A percentile compares a stretch with the other conserved stretches of the same genome.
Evolutionary conservation across 1,140 invertebrate genomes (phyloP).

Genomic region (Drosophila navojoa): DNA sequence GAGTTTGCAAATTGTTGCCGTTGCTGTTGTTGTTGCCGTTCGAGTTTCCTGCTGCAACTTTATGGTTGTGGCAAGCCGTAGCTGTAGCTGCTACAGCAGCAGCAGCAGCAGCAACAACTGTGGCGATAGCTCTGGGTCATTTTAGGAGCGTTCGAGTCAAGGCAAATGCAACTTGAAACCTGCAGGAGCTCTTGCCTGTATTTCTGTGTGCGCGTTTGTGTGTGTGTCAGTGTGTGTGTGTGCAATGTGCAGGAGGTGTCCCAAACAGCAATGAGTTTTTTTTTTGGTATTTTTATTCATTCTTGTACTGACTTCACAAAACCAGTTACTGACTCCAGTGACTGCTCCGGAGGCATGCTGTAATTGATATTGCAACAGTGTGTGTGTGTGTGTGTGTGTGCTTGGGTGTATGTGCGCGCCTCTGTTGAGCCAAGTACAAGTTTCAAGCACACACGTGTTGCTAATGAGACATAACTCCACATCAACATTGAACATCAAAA

Average conservation of each 20-base stretch:
- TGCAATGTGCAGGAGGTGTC: conserved; percentile 47
- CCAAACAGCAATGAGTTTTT: conserved; percentile 46
- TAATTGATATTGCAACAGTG: conserved; percentile 81
- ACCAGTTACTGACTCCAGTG: conserved; percentile 71
- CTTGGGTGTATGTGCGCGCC: background rate
- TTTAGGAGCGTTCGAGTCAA: conserved; percentile 73
- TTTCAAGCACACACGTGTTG: conserved; percentile 70
- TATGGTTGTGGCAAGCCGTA: conserved; percentile 55
- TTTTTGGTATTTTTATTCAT: conserved; percentile 17
- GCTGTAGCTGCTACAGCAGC: conserved; percentile 11
- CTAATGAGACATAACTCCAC: conserved; percentile 78
- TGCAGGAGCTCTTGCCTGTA: conserved; percentile 52
- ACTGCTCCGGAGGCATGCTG: conserved; percentile 81
- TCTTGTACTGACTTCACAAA: conserved; percentile 47
- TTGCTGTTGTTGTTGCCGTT: conserved; percentile 53
- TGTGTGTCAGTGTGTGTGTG: background rate
- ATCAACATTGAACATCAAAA: conserved; percentile 44
- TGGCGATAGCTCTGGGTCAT: conserved; percentile 79
- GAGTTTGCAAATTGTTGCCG: conserved; percentile 80
- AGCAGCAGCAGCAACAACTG: conserved; percentile 24
- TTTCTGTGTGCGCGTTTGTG: background rate
- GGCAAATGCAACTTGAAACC: conserved; percentile 80
- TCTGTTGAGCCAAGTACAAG: conserved; percentile 26
- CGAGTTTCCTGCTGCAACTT: conserved; percentile 77
- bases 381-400: conserved; percentile 26